These are phyloP conservation scores for Rhegmatorhina hoffmannsi DNA, from an alignment of 2,113 vertebrate species.

Conservation along the genomic window DNA sequence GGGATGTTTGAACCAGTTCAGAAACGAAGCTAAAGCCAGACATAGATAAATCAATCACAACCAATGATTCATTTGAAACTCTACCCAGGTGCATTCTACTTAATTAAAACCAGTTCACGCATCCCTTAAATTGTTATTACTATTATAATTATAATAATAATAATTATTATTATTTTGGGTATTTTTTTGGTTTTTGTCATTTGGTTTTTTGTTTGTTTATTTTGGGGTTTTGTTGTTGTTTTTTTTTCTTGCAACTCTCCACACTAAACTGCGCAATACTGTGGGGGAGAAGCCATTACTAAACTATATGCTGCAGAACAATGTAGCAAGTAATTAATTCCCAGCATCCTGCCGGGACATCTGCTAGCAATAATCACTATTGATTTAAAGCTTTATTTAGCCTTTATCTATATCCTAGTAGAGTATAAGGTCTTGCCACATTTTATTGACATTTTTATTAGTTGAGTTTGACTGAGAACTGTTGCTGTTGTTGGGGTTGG, in stretches of 20 bases:
- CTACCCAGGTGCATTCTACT: conserved; percentile 52
- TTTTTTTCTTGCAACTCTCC: conserved; percentile 81
- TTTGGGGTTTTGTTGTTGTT: background rate
- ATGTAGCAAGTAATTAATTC: conserved; percentile 72
- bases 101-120: conserved; percentile 59
- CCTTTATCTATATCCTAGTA: conserved; percentile 80
- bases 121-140: conserved; percentile 65
- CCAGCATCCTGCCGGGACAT: conserved; percentile 72
- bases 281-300: conserved; percentile 89
- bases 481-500: conserved; percentile 67
- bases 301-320: conserved; percentile 82
- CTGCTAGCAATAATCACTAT: conserved; percentile 88
- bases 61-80: conserved; percentile 44
- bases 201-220: background rate
- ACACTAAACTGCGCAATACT: conserved; percentile 76
- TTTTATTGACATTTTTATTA: conserved; percentile 82
- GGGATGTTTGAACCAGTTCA: conserved; percentile 57
- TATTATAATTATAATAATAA: conserved; percentile 57
- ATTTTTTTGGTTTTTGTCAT: conserved; percentile 9
- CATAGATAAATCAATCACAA: conserved; percentile 41
- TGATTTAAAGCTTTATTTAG: conserved; percentile 96
- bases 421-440: conserved; percentile 82
- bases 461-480: conserved; percentile 80
- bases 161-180: conserved; percentile 67
- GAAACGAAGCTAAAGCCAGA: conserved; percentile 26